Percentiles rank a stretch among this genome's conserved stretches.
phyloP scores from a whole-genome alignment of 1,140 invertebrate species.

The Cydia splendana region DNA sequence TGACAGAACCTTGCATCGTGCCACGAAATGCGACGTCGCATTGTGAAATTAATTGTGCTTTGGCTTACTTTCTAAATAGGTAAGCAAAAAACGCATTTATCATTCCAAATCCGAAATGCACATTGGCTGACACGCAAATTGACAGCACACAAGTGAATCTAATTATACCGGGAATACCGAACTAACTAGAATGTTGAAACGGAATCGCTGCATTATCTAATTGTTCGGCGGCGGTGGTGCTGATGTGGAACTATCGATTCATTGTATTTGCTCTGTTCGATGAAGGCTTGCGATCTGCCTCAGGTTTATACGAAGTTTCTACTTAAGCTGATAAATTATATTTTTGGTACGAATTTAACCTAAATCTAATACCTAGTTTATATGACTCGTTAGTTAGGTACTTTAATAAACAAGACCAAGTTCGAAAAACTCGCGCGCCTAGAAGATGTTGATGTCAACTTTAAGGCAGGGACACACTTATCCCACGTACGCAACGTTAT shows the following conservation, averaged over 20 bases:
- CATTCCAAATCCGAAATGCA: neutral
- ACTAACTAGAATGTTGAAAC: neutral
- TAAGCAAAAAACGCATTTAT: neutral
- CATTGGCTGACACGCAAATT: neutral
- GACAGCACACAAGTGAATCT: conserved; percentile 16
- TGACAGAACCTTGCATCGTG: no score
- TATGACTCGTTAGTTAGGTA: no score
- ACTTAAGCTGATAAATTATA: no score
- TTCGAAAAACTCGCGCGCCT: no score
- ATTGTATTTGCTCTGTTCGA: neutral
- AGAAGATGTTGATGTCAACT: no score
- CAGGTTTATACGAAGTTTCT: neutral
- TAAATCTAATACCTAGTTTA: no score
- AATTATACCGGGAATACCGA: neutral
- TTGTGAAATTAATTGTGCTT: no score
- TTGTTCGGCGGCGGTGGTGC: neutral
- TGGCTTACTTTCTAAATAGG: neutral
- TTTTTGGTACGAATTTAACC: no score
- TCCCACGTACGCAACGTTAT: no score
- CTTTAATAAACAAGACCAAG: no score
- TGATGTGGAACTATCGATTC: conserved; percentile 1
- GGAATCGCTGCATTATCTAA: neutral
- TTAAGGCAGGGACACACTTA: no score
- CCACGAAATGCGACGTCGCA: no score
- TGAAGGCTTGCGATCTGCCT: neutral